Base-by-base conservation (phyloP, 2,888 invertebrate genomes). In the Epistrophe grossulariae region DNA sequence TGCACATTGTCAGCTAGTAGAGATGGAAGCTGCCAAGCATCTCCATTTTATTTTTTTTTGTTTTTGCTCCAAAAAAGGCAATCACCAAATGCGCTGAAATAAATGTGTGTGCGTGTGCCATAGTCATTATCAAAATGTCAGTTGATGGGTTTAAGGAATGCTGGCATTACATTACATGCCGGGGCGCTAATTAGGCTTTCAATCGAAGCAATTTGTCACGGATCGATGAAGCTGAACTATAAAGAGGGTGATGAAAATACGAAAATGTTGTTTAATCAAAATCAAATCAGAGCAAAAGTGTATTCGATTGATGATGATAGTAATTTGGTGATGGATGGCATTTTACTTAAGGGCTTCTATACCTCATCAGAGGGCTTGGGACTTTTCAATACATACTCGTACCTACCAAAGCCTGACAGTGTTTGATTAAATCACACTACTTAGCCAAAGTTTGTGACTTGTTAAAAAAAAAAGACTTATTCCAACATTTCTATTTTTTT, bases 71-170 rank as follows among this genome's bases (percentile, higher is more conserved):
- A 71, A 79, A 79, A 70, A 64, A 64, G 74, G 79, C 62, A 74
- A 70, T 79, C 62, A 31, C 9, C n/a, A n/a, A 52, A 62, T 19
- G 52, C 17, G 24, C 2, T n/a, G 24, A 66, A 55, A 71, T 79
- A 31, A 55, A 48, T 84, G 64, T 59, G 64, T 64, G 64, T 74
- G 57, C 64, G 62, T 71, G 19, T 76, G 79, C 45, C 74, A 59
- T 55, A 76, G 71, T 72, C 83, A 79, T 87, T 83, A 83, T 79
- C 87, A 72, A 76, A 38, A 83, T 83, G 87, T 83, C 74, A 76
- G 76, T 48, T 74, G 66, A 66, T 76, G 71, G 35, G 50, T 52
- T 66, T 52, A 62, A 60, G 66, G 72, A 52, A 72, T 76, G 76
- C 3, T 24, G 24, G n/a, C n/a, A n/a, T 24, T 24, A 3, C 45